Evolutionary conservation across 1,140 invertebrate species (phyloP).

Genomic region (Papilio polyxenes): DNA sequence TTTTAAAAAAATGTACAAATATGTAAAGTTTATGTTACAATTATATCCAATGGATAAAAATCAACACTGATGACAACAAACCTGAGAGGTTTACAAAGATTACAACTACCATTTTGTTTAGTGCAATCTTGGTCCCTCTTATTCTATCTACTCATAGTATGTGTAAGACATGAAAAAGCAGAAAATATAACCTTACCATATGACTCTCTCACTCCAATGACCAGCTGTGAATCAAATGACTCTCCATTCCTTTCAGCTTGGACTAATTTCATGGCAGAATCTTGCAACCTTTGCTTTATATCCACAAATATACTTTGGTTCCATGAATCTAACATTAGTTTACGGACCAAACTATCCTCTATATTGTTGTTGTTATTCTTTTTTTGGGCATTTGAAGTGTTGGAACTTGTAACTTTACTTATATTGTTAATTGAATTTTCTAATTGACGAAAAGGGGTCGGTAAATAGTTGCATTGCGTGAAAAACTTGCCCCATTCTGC

Average conservation of each 20-base stretch:
- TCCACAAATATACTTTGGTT: conserved; percentile 98
- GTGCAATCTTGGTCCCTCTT: background rate
- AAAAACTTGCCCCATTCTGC: conserved; percentile 99
- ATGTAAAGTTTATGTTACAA: too few species aligned
- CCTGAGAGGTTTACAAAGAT: too few species aligned
- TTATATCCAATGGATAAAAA: too few species aligned
- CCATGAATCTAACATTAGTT: conserved; percentile 99
- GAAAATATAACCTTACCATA: conserved; percentile 85
- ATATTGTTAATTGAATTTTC: conserved; percentile 88
- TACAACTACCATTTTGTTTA: background rate
- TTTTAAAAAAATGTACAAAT: too few species aligned
- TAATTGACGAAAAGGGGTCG: conserved; percentile 96
- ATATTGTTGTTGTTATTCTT: conserved; percentile 86
- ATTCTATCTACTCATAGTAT: background rate
- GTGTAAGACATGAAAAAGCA: background rate
- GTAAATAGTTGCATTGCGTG: conserved; percentile 97
- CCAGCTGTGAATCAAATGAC: conserved; percentile 97
- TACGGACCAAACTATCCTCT: conserved; percentile 94
- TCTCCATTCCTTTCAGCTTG: conserved; percentile 98
- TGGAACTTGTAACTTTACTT: conserved; percentile 68
- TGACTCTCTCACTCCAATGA: conserved; percentile 97
- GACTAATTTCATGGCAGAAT: conserved; percentile 98
- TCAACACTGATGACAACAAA: too few species aligned
- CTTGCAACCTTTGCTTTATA: conserved; percentile 96
- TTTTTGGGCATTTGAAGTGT: conserved; percentile 83